Evolutionary conservation across 2,888 invertebrate species (phyloP).

Genomic region (Graphium colonna): DNA sequence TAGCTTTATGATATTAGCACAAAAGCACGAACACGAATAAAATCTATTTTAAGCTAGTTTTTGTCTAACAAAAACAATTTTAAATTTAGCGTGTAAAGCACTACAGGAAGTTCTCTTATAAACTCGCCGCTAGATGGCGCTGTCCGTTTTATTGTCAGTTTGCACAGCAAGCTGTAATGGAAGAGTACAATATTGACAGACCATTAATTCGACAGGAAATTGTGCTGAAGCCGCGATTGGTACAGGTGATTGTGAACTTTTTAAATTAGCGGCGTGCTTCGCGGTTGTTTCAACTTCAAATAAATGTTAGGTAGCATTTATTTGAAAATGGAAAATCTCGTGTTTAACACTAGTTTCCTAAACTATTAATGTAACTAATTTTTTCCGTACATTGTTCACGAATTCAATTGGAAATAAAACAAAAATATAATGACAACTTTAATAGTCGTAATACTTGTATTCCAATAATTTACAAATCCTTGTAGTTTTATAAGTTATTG

Average conservation of each 20-base stretch:
- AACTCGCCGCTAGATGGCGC: constrained; percentile 66
- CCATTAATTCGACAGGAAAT: constrained; percentile 78
- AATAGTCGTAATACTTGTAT: no score
- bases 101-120: constrained; percentile 41
- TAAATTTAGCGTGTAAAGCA: not conserved
- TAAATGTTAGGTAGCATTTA: constrained; percentile 34
- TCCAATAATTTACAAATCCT: no score
- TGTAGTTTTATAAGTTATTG: no score
- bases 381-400: no score
- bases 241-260: constrained; percentile 78
- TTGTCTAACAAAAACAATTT: not conserved
- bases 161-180: constrained; percentile 72
- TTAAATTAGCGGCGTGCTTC: constrained; percentile 73
- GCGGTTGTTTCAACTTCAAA: constrained; percentile 66
- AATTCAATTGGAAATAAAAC: no score
- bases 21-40: no score
- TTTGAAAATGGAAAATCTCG: not conserved
- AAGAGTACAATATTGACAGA: constrained; percentile 77
- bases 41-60: no score
- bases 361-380: no score
- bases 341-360: no score
- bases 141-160: constrained; percentile 67
- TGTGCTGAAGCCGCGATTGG: constrained; percentile 69
- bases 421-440: no score
- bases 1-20: no score